Base-by-base conservation (phyloP, 37 sponge, comb jelly and placozoan genomes). In the Crambe crambe region DNA sequence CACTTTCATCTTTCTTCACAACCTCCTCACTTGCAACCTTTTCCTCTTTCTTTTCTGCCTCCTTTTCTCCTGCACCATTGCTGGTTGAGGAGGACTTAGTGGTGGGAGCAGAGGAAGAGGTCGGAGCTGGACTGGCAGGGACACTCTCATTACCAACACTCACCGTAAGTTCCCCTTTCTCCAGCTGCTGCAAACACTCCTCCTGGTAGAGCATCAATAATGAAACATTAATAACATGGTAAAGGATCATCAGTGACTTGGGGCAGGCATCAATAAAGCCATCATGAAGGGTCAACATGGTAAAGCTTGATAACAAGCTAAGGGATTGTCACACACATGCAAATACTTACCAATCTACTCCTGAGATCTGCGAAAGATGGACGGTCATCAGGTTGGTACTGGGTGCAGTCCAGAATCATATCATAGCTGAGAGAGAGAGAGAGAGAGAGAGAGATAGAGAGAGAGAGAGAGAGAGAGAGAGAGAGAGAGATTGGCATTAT, bases 351-450 rank as follows among this genome's bases (percentile, higher is more conserved):
- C 70, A 87, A 34, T 47, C 39, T 59, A 12, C 65, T 70, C 36
- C 43, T 83, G 31, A 92, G 77, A 0, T 77, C 78, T 2, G 25
- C 47, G 64, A 92, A 92, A 2, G 73, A 72, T 60, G 93, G 89
- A 42, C 93, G 69, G 20, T 87, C 72, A 30, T 87, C 85, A 20
- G 85, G 82, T 1, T 92, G 66, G 42, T 92, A 89, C 17, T 84
- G 75, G 31, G 82, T 88, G 47, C 93, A 92, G 66, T 88, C 76
- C 26, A 85, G 72, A 30, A 87, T 85, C 35, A 87, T 69, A 0
- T 80, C 68, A 77, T 80, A 92, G 23, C 93, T 92, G 38, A 36
- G 2, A 35, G 39, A 15, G 51, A 47, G 51, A 12, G 51, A 15
- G 51, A 12, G 51, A 15, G 10, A 47, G 51, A 12, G 51, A 47